Percentiles rank a stretch among this genome's conserved stretches.
Conservation (phyloP, 2,888 invertebrate species). For the Colostygia pectinataria region DNA sequence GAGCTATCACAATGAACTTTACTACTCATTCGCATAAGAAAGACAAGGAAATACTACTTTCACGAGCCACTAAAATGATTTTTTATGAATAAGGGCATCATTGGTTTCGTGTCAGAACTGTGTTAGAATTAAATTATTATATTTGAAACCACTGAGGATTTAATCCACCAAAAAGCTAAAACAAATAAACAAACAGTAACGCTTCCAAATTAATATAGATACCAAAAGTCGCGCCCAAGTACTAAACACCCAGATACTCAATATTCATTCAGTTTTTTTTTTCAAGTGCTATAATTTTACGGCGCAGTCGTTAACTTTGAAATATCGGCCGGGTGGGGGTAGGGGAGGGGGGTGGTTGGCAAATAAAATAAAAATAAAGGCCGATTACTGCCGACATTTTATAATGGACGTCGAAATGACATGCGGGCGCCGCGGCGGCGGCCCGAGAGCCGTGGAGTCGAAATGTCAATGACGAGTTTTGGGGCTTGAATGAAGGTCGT, state of each 20-base stretch:
- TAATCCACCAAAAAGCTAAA: constrained; percentile 6
- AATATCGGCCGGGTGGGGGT: constrained; percentile 67
- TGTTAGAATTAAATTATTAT: constrained; percentile 1
- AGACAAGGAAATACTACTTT: too few relatives aligned
- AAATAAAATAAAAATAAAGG: constrained; percentile 82
- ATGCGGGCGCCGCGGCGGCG: constrained; percentile 76
- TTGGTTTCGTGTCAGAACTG: background rate
- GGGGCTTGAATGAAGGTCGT: constrained; percentile 13
- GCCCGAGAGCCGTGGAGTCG: constrained; percentile 26
- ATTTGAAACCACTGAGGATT: background rate
- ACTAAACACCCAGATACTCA: constrained; percentile 39
- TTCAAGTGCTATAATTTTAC: constrained; percentile 78
- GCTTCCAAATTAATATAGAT: constrained; percentile 27
- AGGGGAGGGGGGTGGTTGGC: constrained; percentile 55
- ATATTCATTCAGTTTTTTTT: constrained; percentile 64
- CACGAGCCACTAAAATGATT: too few relatives aligned
- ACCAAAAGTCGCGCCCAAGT: constrained; percentile 44
- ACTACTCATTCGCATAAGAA: too few relatives aligned
- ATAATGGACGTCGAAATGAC: constrained; percentile 79
- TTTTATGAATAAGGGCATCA: too few relatives aligned
- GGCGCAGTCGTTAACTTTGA: constrained; percentile 79
- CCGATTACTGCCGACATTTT: constrained; percentile 80
- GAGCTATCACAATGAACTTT: too few relatives aligned
- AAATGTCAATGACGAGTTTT: constrained; percentile 42
- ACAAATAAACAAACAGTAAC: constrained; percentile 1